Conservation (phyloP, 2,113 vertebrate genomes). For the Marmota flaviventris region DNA sequence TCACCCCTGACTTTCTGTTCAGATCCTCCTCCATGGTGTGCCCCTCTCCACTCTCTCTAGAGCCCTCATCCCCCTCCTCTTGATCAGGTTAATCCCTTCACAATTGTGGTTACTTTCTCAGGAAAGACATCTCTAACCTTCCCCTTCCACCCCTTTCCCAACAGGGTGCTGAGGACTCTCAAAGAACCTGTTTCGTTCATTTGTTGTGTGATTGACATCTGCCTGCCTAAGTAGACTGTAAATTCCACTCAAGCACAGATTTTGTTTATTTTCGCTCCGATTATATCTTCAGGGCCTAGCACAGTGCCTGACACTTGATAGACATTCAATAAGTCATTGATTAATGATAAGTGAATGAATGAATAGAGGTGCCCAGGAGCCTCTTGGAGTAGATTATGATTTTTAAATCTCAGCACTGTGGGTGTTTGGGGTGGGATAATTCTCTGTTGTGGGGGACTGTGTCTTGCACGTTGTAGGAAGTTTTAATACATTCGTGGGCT, state of each 20-base stretch:
- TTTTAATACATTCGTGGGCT: neutral
- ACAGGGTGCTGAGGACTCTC: neutral
- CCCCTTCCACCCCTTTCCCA: neutral
- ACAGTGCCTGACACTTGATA: neutral
- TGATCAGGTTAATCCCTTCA: neutral
- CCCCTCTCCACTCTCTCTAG: neutral
- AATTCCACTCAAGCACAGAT: neutral
- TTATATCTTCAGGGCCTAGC: neutral
- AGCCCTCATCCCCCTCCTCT: neutral
- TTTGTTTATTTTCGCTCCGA: neutral
- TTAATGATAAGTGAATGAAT: neutral
- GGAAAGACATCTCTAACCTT: neutral
- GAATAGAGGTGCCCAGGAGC: neutral
- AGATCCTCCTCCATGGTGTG: neutral
- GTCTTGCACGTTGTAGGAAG: neutral
- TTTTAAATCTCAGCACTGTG: neutral
- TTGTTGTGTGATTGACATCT: neutral
- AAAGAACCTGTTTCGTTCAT: neutral
- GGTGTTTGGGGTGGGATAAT: neutral
- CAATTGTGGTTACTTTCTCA: neutral
- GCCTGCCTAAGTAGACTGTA: neutral
- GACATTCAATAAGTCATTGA: neutral
- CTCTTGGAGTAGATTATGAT: neutral
- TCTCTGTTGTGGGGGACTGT: neutral
- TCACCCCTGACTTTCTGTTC: neutral